Evolutionary conservation across 2,797 vertebrate species (phyloP).

Genomic region (Pipistrellus nathusii): DNA sequence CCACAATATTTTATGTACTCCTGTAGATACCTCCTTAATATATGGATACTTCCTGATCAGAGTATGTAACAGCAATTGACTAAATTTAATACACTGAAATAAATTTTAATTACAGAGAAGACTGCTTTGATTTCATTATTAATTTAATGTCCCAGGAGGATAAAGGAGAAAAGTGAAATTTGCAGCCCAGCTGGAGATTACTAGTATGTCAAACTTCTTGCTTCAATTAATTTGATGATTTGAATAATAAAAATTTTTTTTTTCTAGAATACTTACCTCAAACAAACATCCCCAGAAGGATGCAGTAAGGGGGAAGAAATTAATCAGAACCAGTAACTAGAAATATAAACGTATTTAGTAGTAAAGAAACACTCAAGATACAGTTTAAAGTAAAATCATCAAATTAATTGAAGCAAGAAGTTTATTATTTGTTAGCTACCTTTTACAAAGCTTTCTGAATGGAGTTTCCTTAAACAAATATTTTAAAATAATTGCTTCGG

Average conservation of each 20-base stretch:
- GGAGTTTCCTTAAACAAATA: background rate
- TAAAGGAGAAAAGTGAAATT: conserved; percentile 31
- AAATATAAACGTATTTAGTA: conserved; percentile 37
- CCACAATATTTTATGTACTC: background rate
- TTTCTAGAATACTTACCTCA: conserved; percentile 48
- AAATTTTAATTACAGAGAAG: conserved; percentile 42
- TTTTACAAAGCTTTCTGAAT: conserved; percentile 44
- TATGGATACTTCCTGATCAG: background rate
- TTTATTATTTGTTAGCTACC: conserved; percentile 27
- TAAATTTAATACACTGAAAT: conserved; percentile 21
- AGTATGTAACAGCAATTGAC: background rate
- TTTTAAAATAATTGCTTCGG: conserved; percentile 61
- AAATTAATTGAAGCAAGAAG: too few relatives aligned
- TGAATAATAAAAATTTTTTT: background rate
- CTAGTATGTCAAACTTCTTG: background rate
- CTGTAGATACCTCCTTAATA: background rate
- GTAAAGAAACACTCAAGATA: background rate
- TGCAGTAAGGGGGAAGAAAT: background rate
- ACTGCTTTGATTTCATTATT: conserved; percentile 21
- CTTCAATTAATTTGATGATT: background rate
- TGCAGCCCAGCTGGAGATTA: background rate
- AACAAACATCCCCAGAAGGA: conserved; percentile 36
- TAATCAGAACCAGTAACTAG: conserved; percentile 53
- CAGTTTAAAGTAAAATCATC: background rate
- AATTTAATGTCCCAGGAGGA: background rate